A percentile compares a stretch with the other conserved stretches of the same genome.
These are phyloP conservation scores for Chelon auratus DNA, from an alignment of 2,797 vertebrate species.

Conservation along the genomic window DNA sequence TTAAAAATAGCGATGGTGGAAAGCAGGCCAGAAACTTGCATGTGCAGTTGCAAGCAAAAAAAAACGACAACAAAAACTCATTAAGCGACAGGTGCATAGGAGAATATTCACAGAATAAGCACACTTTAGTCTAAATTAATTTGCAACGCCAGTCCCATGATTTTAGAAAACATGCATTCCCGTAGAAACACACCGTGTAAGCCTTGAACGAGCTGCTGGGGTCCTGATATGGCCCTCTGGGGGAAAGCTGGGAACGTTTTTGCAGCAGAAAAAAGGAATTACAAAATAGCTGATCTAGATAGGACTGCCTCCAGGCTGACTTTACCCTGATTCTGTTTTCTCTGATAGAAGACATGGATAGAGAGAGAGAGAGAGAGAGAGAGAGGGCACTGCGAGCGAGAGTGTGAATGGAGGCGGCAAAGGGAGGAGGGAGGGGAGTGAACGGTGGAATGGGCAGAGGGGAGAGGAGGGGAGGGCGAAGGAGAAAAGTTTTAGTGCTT, in stretches of 20 bases:
- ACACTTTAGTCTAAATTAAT: conserved; percentile 4
- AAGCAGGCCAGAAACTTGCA: background rate
- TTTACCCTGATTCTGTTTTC: conserved; percentile 69
- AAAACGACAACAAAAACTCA: background rate
- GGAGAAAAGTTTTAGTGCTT: conserved; percentile 34
- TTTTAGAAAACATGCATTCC: conserved; percentile 18
- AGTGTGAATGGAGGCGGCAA: conserved; percentile 37
- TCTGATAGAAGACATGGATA: conserved; percentile 31
- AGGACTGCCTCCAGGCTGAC: conserved; percentile 58
- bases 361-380: conserved; percentile 2
- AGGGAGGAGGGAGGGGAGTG: background rate
- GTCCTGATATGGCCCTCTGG: conserved; percentile 30
- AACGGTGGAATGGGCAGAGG: background rate
- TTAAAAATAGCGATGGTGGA: conserved; percentile 28
- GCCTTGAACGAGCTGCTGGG: conserved; percentile 7
- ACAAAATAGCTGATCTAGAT: conserved; percentile 70
- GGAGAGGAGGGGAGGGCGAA: background rate
- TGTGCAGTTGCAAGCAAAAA: conserved; percentile 9
- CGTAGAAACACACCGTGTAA: conserved; percentile 24
- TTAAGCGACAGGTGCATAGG: background rate
- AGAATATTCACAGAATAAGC: background rate
- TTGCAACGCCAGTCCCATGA: conserved; percentile 5
- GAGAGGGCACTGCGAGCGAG: conserved; percentile 4
- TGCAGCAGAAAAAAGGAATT: conserved; percentile 46
- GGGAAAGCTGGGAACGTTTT: conserved; percentile 46